These are phyloP conservation scores for Anarhynchus alexandrinus DNA, from an alignment of 2,113 vertebrate genomes.

Conservation along the genomic window DNA sequence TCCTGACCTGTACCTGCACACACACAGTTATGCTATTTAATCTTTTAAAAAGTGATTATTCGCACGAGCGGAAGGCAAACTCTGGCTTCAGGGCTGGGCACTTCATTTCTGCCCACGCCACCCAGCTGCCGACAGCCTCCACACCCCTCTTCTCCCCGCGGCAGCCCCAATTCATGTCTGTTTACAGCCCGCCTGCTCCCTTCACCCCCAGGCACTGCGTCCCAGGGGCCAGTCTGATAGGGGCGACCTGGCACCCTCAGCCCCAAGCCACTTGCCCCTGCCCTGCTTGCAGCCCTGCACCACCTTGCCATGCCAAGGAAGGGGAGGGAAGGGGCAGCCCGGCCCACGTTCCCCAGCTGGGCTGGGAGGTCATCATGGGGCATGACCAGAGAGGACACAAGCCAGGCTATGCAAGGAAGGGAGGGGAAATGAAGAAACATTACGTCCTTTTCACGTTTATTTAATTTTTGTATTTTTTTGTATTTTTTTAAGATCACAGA, in stretches of 20 bases:
- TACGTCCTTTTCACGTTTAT: conserved; percentile 77
- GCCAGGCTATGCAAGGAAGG: not conserved
- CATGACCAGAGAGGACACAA: not conserved
- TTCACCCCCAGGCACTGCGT: not conserved
- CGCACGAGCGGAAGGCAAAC: not conserved
- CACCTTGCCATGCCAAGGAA: not conserved
- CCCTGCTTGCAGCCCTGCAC: not conserved
- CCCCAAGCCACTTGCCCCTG: not conserved
- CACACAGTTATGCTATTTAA: not conserved
- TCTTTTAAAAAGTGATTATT: not conserved
- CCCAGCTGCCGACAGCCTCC: rapidly evolving
- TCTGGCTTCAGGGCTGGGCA: not conserved
- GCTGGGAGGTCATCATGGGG: not conserved
- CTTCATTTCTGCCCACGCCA: not conserved
- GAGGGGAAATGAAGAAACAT: conserved; percentile 56
- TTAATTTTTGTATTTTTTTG: conserved; percentile 75
- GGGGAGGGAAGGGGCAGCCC: not conserved
- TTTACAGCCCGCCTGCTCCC: not conserved
- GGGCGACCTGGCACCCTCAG: not conserved
- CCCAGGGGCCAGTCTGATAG: not conserved
- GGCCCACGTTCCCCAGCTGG: rapidly evolving
- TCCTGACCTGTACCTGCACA: not conserved
- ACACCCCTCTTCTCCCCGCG: not conserved
- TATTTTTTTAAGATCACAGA: conserved; percentile 81
- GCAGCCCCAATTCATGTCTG: not conserved